Evolutionary conservation across 2,113 vertebrate species (phyloP).

Genomic region (Miniopterus natalensis): DNA sequence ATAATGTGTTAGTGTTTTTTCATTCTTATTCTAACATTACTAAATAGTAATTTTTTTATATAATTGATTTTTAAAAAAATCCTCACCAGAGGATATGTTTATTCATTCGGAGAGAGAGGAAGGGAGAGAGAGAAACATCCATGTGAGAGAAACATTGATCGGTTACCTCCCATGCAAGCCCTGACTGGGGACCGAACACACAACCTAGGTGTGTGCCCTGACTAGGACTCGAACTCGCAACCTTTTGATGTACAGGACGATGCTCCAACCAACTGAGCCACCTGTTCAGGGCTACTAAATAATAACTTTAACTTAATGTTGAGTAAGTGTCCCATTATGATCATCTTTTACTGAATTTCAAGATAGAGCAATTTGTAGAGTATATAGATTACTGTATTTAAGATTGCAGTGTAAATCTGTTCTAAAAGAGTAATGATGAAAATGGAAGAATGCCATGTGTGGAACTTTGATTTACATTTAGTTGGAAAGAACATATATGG

Average conservation of each 20-base stretch:
- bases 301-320: constrained; percentile 31
- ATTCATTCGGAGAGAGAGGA: not conserved
- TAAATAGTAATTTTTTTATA: constrained; percentile 53
- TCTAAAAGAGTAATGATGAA: not conserved
- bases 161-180: not conserved
- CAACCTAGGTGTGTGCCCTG: too few relatives aligned
- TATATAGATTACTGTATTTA: constrained; percentile 9
- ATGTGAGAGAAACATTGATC: not conserved
- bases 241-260: not conserved
- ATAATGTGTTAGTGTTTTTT: not conserved
- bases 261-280: not conserved
- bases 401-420: constrained; percentile 5
- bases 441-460: not conserved
- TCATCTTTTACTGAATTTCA: constrained; percentile 60
- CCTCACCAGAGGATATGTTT: not conserved
- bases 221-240: not conserved
- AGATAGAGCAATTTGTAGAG: not conserved
- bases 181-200: not conserved
- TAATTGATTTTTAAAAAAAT: not conserved
- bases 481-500: not conserved
- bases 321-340: not conserved
- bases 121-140: not conserved
- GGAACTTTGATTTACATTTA: not conserved
- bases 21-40: constrained; percentile 48
- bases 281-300: not conserved